These are phyloP conservation scores for Ostrea denselamellosa DNA, from an alignment of 1,140 invertebrate genomes.

Conservation along the genomic window DNA sequence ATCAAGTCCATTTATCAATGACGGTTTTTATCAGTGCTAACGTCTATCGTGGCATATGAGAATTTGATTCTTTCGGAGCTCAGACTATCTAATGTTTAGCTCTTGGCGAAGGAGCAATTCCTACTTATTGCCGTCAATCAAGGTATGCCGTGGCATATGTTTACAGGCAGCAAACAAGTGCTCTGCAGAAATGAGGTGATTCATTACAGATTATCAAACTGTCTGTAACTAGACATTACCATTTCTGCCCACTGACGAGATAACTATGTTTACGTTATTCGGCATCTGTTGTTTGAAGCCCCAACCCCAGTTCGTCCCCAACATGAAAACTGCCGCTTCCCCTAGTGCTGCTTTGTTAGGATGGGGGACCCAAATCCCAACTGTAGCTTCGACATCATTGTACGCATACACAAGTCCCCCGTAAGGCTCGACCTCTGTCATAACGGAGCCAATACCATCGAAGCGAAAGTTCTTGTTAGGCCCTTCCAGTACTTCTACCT, in stretches of 20 bases:
- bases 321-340: neutral
- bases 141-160: no score
- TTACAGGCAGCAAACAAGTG: no score
- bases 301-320: neutral
- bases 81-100: no score
- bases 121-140: no score
- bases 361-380: neutral
- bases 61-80: no score
- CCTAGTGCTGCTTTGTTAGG: neutral
- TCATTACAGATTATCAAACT: no score
- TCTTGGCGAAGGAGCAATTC: no score
- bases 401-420: conserved; percentile 2
- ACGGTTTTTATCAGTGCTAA: no score
- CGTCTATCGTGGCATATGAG: no score
- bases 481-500: neutral
- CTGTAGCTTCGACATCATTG: neutral
- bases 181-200: no score
- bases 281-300: neutral
- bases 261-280: neutral
- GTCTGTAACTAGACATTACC: neutral
- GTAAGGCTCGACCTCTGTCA: neutral
- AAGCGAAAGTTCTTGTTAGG: neutral
- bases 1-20: no score
- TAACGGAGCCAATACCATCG: neutral
- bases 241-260: neutral